These are phyloP conservation scores for Agrotis exclamationis DNA, from an alignment of 2,888 invertebrate species.

Conservation along the genomic window DNA sequence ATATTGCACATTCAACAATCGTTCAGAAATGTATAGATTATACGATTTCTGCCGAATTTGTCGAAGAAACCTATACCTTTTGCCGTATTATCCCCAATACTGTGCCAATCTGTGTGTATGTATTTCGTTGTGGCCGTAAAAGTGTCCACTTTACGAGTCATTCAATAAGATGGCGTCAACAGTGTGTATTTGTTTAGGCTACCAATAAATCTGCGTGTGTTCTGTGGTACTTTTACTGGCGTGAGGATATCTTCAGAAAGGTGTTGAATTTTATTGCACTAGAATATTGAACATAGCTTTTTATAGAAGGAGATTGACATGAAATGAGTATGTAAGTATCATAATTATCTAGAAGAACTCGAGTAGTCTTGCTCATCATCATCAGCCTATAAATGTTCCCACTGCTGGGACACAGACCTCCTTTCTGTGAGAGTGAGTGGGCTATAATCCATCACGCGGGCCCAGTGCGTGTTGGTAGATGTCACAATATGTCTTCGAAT, in stretches of 20 bases:
- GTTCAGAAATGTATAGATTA: no score
- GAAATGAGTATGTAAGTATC: background rate
- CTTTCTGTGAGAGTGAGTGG: no score
- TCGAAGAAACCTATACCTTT: background rate
- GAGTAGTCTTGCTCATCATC: no score
- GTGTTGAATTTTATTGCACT: background rate
- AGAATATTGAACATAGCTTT: background rate
- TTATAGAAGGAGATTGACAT: background rate
- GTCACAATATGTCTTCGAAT: no score
- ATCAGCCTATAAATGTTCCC: no score
- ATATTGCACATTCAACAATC: no score
- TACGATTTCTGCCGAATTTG: background rate
- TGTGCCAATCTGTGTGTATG: slow-evolving; percentile 59
- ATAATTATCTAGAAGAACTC: no score
- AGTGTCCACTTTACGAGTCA: slow-evolving; percentile 66
- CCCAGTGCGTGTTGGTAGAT: no score
- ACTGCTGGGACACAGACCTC: no score
- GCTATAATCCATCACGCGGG: no score
- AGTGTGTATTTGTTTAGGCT: slow-evolving; percentile 80
- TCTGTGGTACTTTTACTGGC: slow-evolving; percentile 27
- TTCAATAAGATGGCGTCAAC: slow-evolving; percentile 78
- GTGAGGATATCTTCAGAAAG: background rate
- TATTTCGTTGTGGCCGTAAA: slow-evolving; percentile 63
- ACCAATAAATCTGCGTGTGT: slow-evolving; percentile 74
- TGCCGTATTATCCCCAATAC: slow-evolving; percentile 24